These are phyloP conservation scores for Hyles euphorbiae DNA, from an alignment of 1,140 invertebrate genomes.

Conservation along the genomic window DNA sequence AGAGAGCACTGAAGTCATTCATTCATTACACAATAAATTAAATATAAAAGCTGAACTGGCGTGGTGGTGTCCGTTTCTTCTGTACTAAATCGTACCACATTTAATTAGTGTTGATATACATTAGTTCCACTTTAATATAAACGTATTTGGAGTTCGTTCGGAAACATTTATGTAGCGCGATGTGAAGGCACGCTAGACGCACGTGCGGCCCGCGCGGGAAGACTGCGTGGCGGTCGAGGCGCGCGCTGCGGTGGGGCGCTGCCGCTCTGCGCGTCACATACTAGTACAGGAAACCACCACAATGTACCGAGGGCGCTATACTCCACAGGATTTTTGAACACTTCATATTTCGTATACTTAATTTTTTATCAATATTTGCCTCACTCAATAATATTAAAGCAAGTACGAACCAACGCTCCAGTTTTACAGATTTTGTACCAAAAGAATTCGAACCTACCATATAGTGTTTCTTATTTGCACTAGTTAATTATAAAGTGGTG, in stretches of 20 bases:
- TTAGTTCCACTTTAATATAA: conserved; percentile 27
- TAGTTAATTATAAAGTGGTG: too few relatives aligned
- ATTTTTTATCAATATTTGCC: neutral
- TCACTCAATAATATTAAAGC: neutral
- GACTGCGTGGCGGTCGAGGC: conserved; percentile 68
- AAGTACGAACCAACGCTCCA: too few relatives aligned
- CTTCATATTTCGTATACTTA: too few relatives aligned
- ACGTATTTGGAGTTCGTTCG: conserved; percentile 38
- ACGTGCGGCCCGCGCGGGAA: conserved; percentile 70
- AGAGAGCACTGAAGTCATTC: conserved; percentile 45
- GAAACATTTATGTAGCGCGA: conserved; percentile 27
- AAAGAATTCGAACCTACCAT: too few relatives aligned
- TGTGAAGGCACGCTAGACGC: conserved; percentile 57
- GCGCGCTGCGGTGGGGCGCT: conserved; percentile 54
- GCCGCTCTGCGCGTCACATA: conserved; percentile 20
- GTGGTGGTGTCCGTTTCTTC: conserved; percentile 17
- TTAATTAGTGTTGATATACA: conserved; percentile 24
- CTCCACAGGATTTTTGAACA: neutral
- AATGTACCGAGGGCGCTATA: conserved; percentile 43
- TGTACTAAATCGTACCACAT: conserved; percentile 24
- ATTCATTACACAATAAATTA: conserved; percentile 31
- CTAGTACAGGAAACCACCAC: conserved; percentile 40
- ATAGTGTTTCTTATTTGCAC: too few relatives aligned
- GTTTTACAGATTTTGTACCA: too few relatives aligned
- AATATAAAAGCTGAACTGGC: conserved; percentile 19